These are phyloP conservation scores for Echeneis naucrates DNA, from an alignment of 2,797 vertebrate genomes.

Conservation along the genomic window DNA sequence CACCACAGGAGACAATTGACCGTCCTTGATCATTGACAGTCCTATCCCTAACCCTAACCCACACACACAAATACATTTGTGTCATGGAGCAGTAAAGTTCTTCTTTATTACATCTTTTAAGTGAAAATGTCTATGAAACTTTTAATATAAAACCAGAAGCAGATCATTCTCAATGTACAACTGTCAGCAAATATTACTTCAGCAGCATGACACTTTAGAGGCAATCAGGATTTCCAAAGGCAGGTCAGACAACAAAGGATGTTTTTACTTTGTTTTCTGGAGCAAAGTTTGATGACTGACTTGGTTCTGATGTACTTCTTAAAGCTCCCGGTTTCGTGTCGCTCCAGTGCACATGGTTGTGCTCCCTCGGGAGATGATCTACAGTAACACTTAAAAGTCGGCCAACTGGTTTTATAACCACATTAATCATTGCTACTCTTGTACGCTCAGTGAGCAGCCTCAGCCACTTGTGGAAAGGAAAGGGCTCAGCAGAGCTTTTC, in stretches of 20 bases:
- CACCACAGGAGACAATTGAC: background rate
- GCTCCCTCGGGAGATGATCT: conserved; percentile 69
- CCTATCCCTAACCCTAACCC: too few relatives aligned
- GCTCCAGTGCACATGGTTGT: conserved; percentile 50
- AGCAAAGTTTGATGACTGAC: conserved; percentile 54
- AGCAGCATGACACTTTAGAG: conserved; percentile 34
- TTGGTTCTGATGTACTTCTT: conserved; percentile 64
- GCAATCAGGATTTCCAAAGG: conserved; percentile 40
- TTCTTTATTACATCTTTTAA: conserved; percentile 50
- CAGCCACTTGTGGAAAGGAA: conserved; percentile 58
- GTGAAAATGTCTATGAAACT: conserved; percentile 65
- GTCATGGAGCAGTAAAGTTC: conserved; percentile 27
- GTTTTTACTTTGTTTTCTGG: background rate
- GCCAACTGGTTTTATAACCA: conserved; percentile 67
- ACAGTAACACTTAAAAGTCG: conserved; percentile 71
- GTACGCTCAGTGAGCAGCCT: conserved; percentile 23
- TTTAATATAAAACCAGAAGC: conserved; percentile 44
- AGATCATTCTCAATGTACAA: conserved; percentile 32
- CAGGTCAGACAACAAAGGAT: conserved; percentile 12
- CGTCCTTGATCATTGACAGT: conserved; percentile 20
- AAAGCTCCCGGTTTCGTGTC: conserved; percentile 30
- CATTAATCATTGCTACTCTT: conserved; percentile 72
- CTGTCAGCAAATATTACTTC: conserved; percentile 39
- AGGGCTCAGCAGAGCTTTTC: conserved; percentile 53
- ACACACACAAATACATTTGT: too few relatives aligned